Conservation (phyloP, 2,888 invertebrate genomes). For the Cataglyphis rosenhaueri region DNA sequence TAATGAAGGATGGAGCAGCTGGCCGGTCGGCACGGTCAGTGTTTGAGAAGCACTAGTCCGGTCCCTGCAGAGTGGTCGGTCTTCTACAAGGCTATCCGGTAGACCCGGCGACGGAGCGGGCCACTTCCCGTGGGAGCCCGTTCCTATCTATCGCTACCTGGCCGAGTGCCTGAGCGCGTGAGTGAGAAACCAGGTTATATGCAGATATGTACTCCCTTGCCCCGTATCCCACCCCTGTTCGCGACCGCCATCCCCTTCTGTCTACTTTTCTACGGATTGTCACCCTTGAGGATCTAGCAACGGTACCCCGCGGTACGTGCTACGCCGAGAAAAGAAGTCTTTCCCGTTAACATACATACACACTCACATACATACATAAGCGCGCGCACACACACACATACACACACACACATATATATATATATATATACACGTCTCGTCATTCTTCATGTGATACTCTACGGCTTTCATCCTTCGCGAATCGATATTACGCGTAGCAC, state of each 20-base stretch:
- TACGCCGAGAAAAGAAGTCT: slow-evolving; percentile 23
- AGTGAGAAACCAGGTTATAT: slow-evolving; percentile 81
- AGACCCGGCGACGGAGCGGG: slow-evolving; percentile 56
- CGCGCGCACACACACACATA: not conserved
- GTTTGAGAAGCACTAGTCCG: slow-evolving; percentile 79
- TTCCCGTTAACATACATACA: not conserved
- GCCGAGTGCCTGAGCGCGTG: slow-evolving; percentile 57
- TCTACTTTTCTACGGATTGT: slow-evolving; percentile 47
- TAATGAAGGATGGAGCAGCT: slow-evolving; percentile 77
- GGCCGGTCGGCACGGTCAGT: slow-evolving; percentile 65
- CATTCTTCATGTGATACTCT: slow-evolving; percentile 38
- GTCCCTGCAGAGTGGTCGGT: slow-evolving; percentile 77
- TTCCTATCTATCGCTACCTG: slow-evolving; percentile 60
- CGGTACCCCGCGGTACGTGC: slow-evolving; percentile 45
- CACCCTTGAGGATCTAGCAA: slow-evolving; percentile 46
- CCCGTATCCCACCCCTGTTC: slow-evolving; percentile 48
- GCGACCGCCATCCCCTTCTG: slow-evolving; percentile 25
- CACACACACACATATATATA: too few relatives aligned
- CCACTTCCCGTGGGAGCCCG: slow-evolving; percentile 74
- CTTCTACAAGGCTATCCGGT: slow-evolving; percentile 73
- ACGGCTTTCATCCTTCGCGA: slow-evolving; percentile 45
- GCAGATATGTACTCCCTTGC: slow-evolving; percentile 75
- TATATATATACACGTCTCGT: slow-evolving; percentile 8
- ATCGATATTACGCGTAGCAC: slow-evolving; percentile 49
- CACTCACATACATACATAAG: too few relatives aligned